phyloP scores from a whole-genome alignment of 1,140 invertebrate species.

The Andricus grossulariae region DNA sequence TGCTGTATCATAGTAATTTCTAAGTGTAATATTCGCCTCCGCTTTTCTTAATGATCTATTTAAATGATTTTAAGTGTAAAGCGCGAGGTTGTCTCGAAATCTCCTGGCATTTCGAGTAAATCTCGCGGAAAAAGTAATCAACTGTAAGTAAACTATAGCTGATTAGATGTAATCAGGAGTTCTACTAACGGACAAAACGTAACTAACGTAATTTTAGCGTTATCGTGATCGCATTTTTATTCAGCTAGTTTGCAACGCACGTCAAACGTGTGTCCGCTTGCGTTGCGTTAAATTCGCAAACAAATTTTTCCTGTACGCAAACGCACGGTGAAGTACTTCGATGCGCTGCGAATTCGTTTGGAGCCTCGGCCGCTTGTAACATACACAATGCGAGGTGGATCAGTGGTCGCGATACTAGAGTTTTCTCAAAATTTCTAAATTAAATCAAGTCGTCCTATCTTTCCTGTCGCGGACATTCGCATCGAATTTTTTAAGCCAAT shows the following conservation, averaged over 20 bases:
- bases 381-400: constrained; percentile 47
- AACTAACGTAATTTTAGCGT: constrained; percentile 32
- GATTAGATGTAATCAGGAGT: constrained; percentile 34
- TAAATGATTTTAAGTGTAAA: constrained; percentile 51
- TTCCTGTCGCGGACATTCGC: neutral
- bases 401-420: constrained; percentile 34
- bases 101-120: neutral
- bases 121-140: constrained; percentile 24
- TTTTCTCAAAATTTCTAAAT: neutral
- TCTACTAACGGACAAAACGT: constrained; percentile 33
- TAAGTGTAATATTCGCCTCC: constrained; percentile 67
- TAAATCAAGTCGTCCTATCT: neutral
- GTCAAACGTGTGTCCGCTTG: constrained; percentile 17
- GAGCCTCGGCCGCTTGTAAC: constrained; percentile 35
- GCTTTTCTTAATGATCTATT: constrained; percentile 61
- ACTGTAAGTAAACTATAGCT: constrained; percentile 31
- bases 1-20: constrained; percentile 71
- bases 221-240: constrained; percentile 22
- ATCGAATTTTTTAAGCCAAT: constrained; percentile 21
- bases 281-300: neutral
- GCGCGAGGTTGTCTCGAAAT: constrained; percentile 27
- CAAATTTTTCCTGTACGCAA: constrained; percentile 8
- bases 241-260: constrained; percentile 1
- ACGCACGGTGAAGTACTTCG: constrained; percentile 40
- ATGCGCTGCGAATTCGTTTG: constrained; percentile 46